A percentile compares a stretch with the other conserved stretches of the same genome.
Conservation (phyloP, 1,140 invertebrate genomes). For the Euura saliciscinereae region DNA sequence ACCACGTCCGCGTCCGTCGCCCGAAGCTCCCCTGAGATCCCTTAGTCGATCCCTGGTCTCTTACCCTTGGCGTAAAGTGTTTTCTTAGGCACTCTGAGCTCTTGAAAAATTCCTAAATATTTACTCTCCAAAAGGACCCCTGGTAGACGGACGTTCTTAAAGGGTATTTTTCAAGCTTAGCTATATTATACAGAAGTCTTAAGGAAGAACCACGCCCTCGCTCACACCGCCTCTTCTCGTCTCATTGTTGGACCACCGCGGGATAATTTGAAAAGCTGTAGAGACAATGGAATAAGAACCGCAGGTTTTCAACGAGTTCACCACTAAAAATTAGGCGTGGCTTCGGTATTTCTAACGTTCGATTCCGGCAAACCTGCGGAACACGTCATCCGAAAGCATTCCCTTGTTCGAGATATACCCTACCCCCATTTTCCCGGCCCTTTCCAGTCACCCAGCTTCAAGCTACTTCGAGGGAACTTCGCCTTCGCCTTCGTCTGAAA, state of each 20-base stretch:
- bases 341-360: too few relatives aligned
- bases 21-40: constrained; percentile 19
- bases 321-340: too few relatives aligned
- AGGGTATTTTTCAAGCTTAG: neutral
- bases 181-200: neutral
- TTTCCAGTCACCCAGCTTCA: neutral
- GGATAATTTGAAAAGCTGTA: too few relatives aligned
- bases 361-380: too few relatives aligned
- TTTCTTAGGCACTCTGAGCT: constrained; percentile 53
- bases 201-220: neutral
- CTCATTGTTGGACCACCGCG: too few relatives aligned
- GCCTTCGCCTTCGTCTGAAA: constrained; percentile 32
- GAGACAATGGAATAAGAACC: too few relatives aligned
- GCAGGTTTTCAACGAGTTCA: too few relatives aligned
- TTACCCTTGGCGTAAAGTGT: constrained; percentile 44
- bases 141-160: constrained; percentile 17
- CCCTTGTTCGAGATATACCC: constrained; percentile 42
- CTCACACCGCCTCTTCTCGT: too few relatives aligned
- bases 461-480: constrained; percentile 15
- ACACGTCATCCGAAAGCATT: constrained; percentile 41
- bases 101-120: constrained; percentile 57
- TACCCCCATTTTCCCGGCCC: constrained; percentile 15
- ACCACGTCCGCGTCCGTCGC: too few relatives aligned
- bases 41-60: constrained; percentile 4
- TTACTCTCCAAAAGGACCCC: constrained; percentile 46